phyloP scores from a whole-genome alignment of 2,113 vertebrate genomes.

The Gymnarchus niloticus region DNA sequence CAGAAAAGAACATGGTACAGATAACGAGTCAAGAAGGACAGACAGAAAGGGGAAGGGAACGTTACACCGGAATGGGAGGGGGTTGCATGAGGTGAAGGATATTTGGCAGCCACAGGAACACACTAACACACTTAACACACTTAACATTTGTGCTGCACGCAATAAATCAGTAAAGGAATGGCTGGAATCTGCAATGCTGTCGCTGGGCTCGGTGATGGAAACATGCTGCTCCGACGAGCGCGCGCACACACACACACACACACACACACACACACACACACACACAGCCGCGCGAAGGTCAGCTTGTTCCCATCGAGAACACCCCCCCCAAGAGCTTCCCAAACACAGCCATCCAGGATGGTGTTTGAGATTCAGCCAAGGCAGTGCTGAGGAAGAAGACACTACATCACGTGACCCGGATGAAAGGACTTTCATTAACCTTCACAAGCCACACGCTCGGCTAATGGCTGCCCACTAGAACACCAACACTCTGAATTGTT shows the following conservation, averaged over 20 bases:
- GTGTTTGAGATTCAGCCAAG: background rate
- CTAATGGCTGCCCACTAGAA: background rate
- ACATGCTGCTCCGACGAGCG: slow-evolving; percentile 47
- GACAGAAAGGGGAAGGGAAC: background rate
- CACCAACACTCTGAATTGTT: too few relatives aligned
- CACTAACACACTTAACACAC: slow-evolving; percentile 74
- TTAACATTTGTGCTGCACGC: slow-evolving; percentile 84
- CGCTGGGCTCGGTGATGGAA: slow-evolving; percentile 64
- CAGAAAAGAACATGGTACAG: background rate
- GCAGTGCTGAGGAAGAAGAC: background rate
- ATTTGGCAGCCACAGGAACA: slow-evolving; percentile 56
- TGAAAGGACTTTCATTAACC: background rate
- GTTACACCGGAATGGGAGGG: slow-evolving; percentile 34
- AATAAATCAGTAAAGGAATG: slow-evolving; percentile 85
- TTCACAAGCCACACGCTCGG: background rate
- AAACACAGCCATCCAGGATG: slow-evolving; percentile 22
- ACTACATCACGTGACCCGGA: background rate
- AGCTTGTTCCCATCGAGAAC: slow-evolving; percentile 71
- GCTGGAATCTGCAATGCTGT: slow-evolving; percentile 75
- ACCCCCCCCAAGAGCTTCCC: slow-evolving; percentile 37
- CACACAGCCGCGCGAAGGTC: slow-evolving; percentile 57
- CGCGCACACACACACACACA: background rate
- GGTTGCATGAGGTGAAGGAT: slow-evolving; percentile 64
- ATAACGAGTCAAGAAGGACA: background rate
- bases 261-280: background rate